Evolutionary conservation across 1,140 invertebrate genomes (phyloP).

Genomic region (Kradibia gibbosae): DNA sequence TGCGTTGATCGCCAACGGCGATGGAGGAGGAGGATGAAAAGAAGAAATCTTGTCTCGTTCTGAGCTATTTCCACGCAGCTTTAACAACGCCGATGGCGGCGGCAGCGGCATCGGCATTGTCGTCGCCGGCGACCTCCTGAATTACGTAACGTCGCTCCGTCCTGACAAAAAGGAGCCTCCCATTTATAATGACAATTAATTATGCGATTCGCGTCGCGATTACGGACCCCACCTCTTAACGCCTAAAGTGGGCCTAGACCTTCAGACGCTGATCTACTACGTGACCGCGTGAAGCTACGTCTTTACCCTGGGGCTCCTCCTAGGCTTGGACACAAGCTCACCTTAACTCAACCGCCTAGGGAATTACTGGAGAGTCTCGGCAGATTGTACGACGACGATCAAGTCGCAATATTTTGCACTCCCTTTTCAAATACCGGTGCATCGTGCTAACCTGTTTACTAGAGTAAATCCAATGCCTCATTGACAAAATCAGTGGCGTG

Average conservation of each 20-base stretch:
- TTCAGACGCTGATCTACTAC: conserved; percentile 22
- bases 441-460: too few relatives aligned
- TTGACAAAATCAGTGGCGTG: too few relatives aligned
- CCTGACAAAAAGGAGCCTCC: conserved; percentile 48
- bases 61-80: conserved; percentile 45
- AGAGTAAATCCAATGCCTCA: too few relatives aligned
- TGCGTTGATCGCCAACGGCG: not conserved
- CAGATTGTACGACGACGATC: too few relatives aligned
- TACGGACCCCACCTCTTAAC: not conserved
- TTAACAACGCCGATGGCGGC: not conserved
- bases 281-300: not conserved
- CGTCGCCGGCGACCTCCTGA: not conserved
- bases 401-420: too few relatives aligned
- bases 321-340: too few relatives aligned
- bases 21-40: not conserved
- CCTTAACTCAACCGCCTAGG: not conserved
- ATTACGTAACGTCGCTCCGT: conserved; percentile 14
- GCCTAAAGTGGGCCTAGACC: conserved; percentile 19
- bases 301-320: not conserved
- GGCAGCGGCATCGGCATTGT: not conserved
- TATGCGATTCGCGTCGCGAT: conserved; percentile 61
- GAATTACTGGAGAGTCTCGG: not conserved
- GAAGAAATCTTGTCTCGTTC: conserved; percentile 14
- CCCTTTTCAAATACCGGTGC: too few relatives aligned
- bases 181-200: conserved; percentile 66